Base-by-base conservation (phyloP, 2,888 invertebrate species). In the Andrena bucephala region DNA sequence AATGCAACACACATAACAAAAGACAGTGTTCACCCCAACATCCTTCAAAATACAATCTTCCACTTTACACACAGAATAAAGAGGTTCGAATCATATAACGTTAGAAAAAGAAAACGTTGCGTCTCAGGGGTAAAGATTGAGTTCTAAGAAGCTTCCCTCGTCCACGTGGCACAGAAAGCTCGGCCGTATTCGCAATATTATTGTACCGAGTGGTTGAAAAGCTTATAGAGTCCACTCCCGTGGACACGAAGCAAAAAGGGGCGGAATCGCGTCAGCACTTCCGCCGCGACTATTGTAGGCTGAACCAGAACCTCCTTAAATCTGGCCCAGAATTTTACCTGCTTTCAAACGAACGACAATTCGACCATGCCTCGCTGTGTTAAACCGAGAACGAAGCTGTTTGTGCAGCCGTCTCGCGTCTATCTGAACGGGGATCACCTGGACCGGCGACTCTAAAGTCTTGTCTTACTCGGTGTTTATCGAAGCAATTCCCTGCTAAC, bases 401-500 rank as follows among this genome's bases (percentile, higher is more conserved):
- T 87, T 88, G 76, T 77, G 80, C 86, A 87, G 88, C 86, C 88
- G 82, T 60, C 71, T 50, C 36, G 59, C 50, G 54, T 72, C 70
- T 77, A 72, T 77, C 74, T 50, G 66, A 67, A 62, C 69, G 48
- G 67, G 66, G 72, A 85, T 86, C 73, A 80, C 68, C 78, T 86
- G 81, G 74, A 65, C 71, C 52, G 60, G 59, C 54, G 42, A 65
- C 29, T 68, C 66, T 24, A 62, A 70, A 71, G 71, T 65, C 77
- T 57, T 66, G 81, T 78, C 77, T 72, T 71, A 69, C 70, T 60
- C 69, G 29, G 59, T 84, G 83, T 89, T 89, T 89, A 84, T 81
- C 60, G 69, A 85, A 85, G 70, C 87, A 89, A 88, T 88, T 88
- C 85, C 84, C 83, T 68, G 82, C 83, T 70, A 77, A 78, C 75